phyloP scores from a whole-genome alignment of 2,797 vertebrate species.

The Pangasius sanitwongsei region DNA sequence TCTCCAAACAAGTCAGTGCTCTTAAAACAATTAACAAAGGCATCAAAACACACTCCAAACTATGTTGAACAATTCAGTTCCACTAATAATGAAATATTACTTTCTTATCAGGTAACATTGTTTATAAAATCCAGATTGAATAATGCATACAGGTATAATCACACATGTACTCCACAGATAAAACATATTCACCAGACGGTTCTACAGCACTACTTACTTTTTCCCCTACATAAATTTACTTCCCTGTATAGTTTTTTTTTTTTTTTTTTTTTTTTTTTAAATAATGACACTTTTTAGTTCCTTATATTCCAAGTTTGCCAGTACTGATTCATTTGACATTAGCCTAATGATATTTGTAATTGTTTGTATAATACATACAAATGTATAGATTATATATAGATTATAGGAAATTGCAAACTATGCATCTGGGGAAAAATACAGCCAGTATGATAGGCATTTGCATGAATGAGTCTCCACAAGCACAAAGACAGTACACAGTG shows the following conservation, averaged over 20 bases:
- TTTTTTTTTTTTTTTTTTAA: not conserved
- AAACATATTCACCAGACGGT: not conserved
- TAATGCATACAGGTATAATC: not conserved
- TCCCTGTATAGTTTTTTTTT: not conserved
- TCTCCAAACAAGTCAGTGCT: not conserved
- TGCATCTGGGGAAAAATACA: not conserved
- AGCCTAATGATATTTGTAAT: not conserved
- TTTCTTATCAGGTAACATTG: not conserved
- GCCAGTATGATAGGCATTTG: not conserved
- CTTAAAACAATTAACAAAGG: not conserved
- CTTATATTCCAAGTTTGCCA: not conserved
- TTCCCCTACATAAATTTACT: not conserved
- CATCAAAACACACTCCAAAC: not conserved
- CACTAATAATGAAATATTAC: not conserved
- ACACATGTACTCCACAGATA: not conserved
- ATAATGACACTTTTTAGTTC: not conserved
- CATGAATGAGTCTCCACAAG: not conserved
- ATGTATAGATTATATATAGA: not conserved
- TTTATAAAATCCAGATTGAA: not conserved
- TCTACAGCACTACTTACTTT: not conserved
- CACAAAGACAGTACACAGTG: not conserved
- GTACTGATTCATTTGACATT: not conserved
- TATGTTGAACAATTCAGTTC: not conserved
- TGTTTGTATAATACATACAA: not conserved
- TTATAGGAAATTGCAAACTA: not conserved